Base-by-base conservation (phyloP, 2,113 vertebrate genomes). In the Amia ocellicauda region DNA sequence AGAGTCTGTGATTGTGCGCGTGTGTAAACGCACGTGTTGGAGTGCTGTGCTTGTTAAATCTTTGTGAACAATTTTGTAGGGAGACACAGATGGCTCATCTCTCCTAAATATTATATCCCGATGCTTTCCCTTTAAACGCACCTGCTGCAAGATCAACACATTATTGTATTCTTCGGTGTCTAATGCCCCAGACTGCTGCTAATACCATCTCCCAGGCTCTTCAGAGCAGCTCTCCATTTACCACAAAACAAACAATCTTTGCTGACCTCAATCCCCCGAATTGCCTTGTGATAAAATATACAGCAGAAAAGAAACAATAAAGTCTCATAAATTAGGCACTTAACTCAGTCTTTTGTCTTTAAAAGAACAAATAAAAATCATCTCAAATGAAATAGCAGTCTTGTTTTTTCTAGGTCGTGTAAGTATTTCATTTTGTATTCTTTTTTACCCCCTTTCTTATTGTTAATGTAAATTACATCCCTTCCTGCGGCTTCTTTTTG, bases 1-100 rank as follows among this genome's bases (percentile, higher is more conserved):
- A n/a, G n/a, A n/a, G n/a, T n/a, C n/a, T n/a, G n/a, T n/a, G n/a
- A n/a, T 4, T 31, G 13, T 28, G 24, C 24, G 14, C 9, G 20
- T 29, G 49, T 55, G 67, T 55, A 61, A 67, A 61, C 45, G 60
- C 10, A 19, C 20, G n/a, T 11, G 43, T 57, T 49, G 62, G 42
- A 58, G 61, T 23, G 60, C 63, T 60, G 36, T 16, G 47, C 57
- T 58, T 58, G 43, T 55, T 28, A 66, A 69, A 58, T 41, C 41
- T 45, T 56, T 61, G 41, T 43, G 50, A 70, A 62, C 43, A 31
- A 23, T 70, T 31, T 67, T 49, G 60, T 57, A 49, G 43, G 23
- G 69, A 70, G 74, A 69, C 71, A 71, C 75, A 74, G 72, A 71
- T 72, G 75, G 51, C 45, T 65, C 59, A 60, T 74, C 66, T 49